Conservation (phyloP, 2,888 invertebrate species). For the Noctua comes region DNA sequence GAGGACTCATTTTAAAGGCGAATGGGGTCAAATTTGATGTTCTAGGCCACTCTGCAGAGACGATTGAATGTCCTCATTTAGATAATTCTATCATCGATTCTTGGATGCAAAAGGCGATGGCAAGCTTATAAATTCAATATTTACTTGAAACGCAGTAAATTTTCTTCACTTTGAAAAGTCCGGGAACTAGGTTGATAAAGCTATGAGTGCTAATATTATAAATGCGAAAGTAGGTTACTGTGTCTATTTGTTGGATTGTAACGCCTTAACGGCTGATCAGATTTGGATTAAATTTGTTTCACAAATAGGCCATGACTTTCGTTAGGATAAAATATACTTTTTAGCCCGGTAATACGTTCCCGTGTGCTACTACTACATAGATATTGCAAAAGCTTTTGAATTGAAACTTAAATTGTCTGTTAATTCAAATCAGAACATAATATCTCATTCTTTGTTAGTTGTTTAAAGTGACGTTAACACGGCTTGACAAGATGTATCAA, state of each 20-base stretch:
- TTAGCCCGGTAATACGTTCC: too few relatives aligned
- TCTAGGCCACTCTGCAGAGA: constrained; percentile 9
- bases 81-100: constrained; percentile 5
- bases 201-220: not conserved
- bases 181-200: not conserved
- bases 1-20: constrained; percentile 33
- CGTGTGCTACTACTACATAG: too few relatives aligned
- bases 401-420: too few relatives aligned
- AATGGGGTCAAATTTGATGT: constrained; percentile 40
- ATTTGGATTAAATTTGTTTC: not conserved
- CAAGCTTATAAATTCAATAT: too few relatives aligned
- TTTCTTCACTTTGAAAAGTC: not conserved
- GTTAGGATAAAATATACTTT: too few relatives aligned
- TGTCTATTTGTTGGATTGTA: not conserved
- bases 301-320: not conserved
- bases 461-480: too few relatives aligned
- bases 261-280: not conserved
- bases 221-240: not conserved
- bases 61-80: constrained; percentile 17
- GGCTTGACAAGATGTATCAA: too few relatives aligned
- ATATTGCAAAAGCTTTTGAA: too few relatives aligned
- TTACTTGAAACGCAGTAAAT: not conserved
- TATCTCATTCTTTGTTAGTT: too few relatives aligned
- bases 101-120: not conserved
- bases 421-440: too few relatives aligned